Percentiles rank a stretch among this genome's conserved stretches.
These are phyloP conservation scores for Jordanella pulchra DNA, from an alignment of 2,797 vertebrate genomes.

Conservation along the genomic window DNA sequence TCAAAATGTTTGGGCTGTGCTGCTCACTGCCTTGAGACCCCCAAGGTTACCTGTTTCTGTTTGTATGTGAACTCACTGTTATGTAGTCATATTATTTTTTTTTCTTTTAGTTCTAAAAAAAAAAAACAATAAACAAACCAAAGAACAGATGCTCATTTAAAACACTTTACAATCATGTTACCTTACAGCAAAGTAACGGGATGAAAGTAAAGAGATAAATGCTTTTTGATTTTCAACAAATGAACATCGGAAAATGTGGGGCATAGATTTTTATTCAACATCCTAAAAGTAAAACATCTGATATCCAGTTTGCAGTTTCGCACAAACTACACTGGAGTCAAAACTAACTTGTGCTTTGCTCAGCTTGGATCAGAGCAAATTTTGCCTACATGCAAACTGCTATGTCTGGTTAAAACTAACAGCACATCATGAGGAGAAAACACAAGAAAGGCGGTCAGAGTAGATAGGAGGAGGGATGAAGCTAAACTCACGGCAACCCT, in stretches of 20 bases:
- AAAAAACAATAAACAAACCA: neutral
- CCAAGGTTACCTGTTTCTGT: conserved; percentile 39
- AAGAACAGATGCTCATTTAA: neutral
- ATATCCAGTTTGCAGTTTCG: neutral
- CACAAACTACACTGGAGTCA: no score
- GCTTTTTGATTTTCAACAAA: neutral
- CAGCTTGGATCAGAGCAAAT: neutral
- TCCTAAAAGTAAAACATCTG: neutral
- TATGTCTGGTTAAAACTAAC: no score
- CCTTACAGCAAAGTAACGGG: neutral
- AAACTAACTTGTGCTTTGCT: neutral
- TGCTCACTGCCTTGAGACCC: conserved; percentile 26
- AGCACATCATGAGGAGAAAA: neutral
- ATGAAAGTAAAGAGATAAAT: neutral
- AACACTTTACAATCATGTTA: neutral
- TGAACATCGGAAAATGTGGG: neutral
- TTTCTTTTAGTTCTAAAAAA: neutral
- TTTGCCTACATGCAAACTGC: no score
- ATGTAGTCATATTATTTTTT: conserved; percentile 10
- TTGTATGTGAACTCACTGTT: conserved; percentile 25
- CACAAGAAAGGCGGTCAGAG: neutral
- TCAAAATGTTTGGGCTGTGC: conserved; percentile 23
- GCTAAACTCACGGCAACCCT: neutral
- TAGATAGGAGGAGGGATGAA: neutral
- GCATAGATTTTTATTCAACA: neutral